Evolutionary conservation across 2,113 vertebrate species (phyloP).

Genomic region (Muscicapa adusta): DNA sequence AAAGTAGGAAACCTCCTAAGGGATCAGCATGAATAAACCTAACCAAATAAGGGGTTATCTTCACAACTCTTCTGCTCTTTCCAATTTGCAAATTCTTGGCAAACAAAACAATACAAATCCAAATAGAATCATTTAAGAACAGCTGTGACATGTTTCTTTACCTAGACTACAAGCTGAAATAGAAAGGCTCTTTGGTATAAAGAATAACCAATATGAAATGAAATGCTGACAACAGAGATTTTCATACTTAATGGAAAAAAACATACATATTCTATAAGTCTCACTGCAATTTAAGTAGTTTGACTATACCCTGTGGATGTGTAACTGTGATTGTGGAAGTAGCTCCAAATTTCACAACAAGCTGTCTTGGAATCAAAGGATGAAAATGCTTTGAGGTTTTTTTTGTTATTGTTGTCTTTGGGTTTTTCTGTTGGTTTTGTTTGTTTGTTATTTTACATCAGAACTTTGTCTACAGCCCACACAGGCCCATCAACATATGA

Average conservation of each 20-base stretch:
- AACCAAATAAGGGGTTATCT: neutral
- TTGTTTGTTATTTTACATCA: neutral
- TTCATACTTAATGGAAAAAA: neutral
- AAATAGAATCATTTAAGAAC: neutral
- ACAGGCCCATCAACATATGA: neutral
- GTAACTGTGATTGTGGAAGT: neutral
- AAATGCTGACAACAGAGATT: neutral
- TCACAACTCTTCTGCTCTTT: neutral
- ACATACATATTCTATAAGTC: fast-evolving
- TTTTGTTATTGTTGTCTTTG: no score
- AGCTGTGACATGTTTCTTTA: neutral
- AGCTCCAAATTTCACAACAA: neutral
- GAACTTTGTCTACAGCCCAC: neutral
- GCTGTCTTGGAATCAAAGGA: neutral
- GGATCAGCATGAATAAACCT: neutral
- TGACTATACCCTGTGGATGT: neutral
- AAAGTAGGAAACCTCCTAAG: neutral
- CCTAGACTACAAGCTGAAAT: neutral
- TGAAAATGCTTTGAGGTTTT: neutral
- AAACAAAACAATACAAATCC: neutral
- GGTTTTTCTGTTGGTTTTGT: neutral
- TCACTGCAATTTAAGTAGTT: neutral
- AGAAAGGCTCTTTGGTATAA: neutral
- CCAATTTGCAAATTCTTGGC: neutral
- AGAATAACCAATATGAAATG: neutral